phyloP scores from a whole-genome alignment of 2,113 vertebrate species.

The Garra rufa region DNA sequence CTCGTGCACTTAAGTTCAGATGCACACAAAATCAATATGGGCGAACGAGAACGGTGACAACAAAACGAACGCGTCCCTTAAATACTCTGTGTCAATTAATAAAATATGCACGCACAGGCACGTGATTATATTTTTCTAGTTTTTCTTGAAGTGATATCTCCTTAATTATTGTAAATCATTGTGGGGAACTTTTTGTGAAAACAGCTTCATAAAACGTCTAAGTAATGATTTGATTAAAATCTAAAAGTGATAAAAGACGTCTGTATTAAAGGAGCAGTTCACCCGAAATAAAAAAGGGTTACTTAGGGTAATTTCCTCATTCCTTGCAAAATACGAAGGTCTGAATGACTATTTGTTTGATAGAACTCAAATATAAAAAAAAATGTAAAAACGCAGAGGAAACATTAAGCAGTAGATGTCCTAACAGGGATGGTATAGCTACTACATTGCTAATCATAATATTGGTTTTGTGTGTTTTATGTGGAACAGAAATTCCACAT shows the following conservation, averaged over 20 bases:
- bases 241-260: background rate
- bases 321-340: background rate
- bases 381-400: too few relatives aligned
- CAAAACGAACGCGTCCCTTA: background rate
- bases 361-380: too few relatives aligned
- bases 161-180: background rate
- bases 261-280: background rate
- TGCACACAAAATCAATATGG: background rate
- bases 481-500: background rate
- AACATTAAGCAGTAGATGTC: too few relatives aligned
- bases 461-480: background rate
- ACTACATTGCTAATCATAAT: background rate
- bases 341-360: too few relatives aligned
- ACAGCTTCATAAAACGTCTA: background rate
- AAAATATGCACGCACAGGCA: background rate
- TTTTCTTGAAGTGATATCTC: background rate
- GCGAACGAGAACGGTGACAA: background rate
- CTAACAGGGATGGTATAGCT: background rate
- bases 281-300: background rate
- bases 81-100: background rate
- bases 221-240: background rate
- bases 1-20: conserved; percentile 50
- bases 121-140: background rate
- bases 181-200: background rate
- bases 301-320: background rate